Evolutionary conservation across 2,797 vertebrate species (phyloP).

Genomic region (Eulemur mongoz): DNA sequence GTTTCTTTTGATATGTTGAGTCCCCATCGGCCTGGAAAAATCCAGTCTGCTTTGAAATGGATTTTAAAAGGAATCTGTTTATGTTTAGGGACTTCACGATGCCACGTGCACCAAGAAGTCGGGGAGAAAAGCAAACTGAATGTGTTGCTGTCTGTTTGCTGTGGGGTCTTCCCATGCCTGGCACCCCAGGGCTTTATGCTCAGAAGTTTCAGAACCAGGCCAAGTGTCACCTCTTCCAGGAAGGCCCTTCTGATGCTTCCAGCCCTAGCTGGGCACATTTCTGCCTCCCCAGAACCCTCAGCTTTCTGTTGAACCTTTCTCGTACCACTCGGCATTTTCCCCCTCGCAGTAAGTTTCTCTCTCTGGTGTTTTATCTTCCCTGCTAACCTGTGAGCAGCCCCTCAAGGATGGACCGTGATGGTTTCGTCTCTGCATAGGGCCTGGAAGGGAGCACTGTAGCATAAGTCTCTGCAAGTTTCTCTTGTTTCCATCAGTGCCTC

Average conservation of each 20-base stretch:
- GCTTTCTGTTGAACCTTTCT: background rate
- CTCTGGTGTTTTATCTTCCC: background rate
- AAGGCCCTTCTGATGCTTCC: background rate
- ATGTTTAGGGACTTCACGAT: slow-evolving; percentile 84
- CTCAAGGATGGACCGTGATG: rapidly evolving
- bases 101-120: slow-evolving; percentile 69
- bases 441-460: background rate
- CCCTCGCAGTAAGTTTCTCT: slow-evolving; percentile 27
- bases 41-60: slow-evolving; percentile 85
- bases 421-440: background rate
- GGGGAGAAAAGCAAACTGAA: slow-evolving; percentile 76
- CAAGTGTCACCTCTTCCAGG: background rate
- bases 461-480: background rate
- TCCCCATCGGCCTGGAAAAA: slow-evolving; percentile 82
- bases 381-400: background rate
- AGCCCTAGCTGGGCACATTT: too few relatives aligned
- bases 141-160: slow-evolving; percentile 61
- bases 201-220: background rate
- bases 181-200: background rate
- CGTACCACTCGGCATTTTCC: background rate
- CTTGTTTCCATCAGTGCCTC: background rate
- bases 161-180: slow-evolving; percentile 40
- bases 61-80: slow-evolving; percentile 86
- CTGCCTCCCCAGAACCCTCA: background rate
- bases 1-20: slow-evolving; percentile 88